A percentile compares a stretch with the other conserved stretches of the same genome.
Conservation (phyloP, 1,140 invertebrate genomes). For the Cydia pomonella region DNA sequence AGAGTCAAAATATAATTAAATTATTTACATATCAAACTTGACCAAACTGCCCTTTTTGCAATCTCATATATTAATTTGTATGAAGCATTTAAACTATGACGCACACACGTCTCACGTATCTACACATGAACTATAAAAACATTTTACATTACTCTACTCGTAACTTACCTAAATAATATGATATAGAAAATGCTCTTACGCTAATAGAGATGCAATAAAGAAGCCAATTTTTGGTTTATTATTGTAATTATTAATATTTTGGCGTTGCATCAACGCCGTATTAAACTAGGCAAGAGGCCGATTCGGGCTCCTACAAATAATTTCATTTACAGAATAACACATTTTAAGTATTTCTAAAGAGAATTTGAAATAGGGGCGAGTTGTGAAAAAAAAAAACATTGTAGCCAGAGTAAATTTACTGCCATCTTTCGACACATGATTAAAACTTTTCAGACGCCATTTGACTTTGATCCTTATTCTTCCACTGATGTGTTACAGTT, state of each 20-base stretch:
- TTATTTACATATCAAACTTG: background rate
- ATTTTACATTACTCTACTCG: slow-evolving; percentile 64
- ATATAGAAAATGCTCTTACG: slow-evolving; percentile 64
- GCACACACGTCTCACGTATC: background rate
- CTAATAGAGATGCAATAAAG: slow-evolving; percentile 61
- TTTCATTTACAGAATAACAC: background rate
- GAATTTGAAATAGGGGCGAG: too few species aligned
- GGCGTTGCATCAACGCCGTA: slow-evolving; percentile 58
- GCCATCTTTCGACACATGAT: too few species aligned
- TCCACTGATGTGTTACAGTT: too few species aligned
- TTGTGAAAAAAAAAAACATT: too few species aligned
- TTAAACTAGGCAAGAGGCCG: slow-evolving; percentile 43
- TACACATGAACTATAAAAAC: slow-evolving; percentile 50
- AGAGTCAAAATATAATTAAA: background rate
- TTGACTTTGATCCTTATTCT: too few species aligned
- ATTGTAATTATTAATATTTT: slow-evolving; percentile 49
- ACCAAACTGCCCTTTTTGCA: slow-evolving; percentile 5
- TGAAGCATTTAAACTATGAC: slow-evolving; percentile 8
- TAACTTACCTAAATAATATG: slow-evolving; percentile 62
- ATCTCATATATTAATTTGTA: slow-evolving; percentile 9
- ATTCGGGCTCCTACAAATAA: background rate
- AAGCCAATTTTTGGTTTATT: slow-evolving; percentile 73
- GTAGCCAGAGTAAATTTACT: too few species aligned
- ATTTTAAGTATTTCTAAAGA: too few species aligned
- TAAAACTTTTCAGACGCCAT: too few species aligned